Conservation (phyloP, 2,888 invertebrate species). For the Nephrotoma guestfalica region DNA sequence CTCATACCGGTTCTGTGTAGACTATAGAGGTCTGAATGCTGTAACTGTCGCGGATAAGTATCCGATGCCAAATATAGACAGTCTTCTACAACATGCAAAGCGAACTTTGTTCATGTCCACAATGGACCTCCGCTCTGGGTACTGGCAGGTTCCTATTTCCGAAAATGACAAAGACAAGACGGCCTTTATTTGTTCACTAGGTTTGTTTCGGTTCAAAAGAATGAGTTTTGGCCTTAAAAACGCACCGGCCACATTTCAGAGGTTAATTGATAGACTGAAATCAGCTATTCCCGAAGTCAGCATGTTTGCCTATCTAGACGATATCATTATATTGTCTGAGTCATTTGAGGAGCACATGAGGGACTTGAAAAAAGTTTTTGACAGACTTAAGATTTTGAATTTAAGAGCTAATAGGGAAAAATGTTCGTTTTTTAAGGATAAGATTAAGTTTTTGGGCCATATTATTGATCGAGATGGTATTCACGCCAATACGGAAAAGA, state of each 20-base stretch:
- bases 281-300: too few relatives aligned
- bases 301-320: too few relatives aligned
- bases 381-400: conserved; percentile 13
- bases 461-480: too few relatives aligned
- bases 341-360: too few relatives aligned
- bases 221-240: background rate
- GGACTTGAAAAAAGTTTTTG: conserved; percentile 17
- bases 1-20: conserved; percentile 16
- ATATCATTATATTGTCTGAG: too few relatives aligned
- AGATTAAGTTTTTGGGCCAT: background rate
- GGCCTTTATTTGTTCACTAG: too few relatives aligned
- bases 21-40: conserved; percentile 19
- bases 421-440: background rate
- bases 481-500: too few relatives aligned
- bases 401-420: conserved; percentile 16
- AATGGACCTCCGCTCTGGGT: conserved; percentile 23
- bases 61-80: conserved; percentile 27
- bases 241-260: background rate
- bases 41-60: conserved; percentile 20
- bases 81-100: conserved; percentile 22
- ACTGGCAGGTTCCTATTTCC: conserved; percentile 23
- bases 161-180: too few relatives aligned
- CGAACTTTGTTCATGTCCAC: conserved; percentile 19
- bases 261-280: background rate
- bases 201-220: too few relatives aligned